These are phyloP conservation scores for Drosophila murphyi DNA, from an alignment of 1,140 invertebrate genomes.

Conservation along the genomic window DNA sequence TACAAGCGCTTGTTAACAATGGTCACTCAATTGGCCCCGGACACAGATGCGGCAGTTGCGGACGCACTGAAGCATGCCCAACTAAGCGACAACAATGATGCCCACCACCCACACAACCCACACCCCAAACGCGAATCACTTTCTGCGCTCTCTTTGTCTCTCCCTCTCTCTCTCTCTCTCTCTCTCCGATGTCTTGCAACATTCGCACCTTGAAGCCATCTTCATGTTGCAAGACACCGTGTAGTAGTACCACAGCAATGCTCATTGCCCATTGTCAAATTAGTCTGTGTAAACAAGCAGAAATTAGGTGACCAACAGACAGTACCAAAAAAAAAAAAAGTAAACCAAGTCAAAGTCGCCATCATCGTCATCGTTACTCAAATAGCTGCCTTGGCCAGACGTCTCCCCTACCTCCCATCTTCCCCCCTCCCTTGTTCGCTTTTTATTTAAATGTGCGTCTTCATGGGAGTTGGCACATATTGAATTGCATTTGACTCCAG, in stretches of 20 bases:
- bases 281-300: slow-evolving; percentile 66
- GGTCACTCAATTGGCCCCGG: slow-evolving; percentile 69
- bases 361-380: slow-evolving; percentile 15
- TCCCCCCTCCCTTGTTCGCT: not conserved
- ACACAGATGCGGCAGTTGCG: slow-evolving; percentile 53
- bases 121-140: slow-evolving; percentile 27
- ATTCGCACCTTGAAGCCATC: slow-evolving; percentile 56
- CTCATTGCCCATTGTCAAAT: slow-evolving; percentile 71
- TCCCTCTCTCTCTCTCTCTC: slow-evolving; percentile 2
- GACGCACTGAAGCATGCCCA: slow-evolving; percentile 66
- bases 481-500: slow-evolving; percentile 16
- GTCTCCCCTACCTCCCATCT: not conserved
- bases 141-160: slow-evolving; percentile 17
- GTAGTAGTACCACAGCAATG: slow-evolving; percentile 19
- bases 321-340: slow-evolving; percentile 30
- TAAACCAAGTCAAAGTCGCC: slow-evolving; percentile 75
- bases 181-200: slow-evolving; percentile 57
- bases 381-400: slow-evolving; percentile 26
- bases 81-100: slow-evolving; percentile 80
- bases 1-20: slow-evolving; percentile 74
- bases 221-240: slow-evolving; percentile 61
- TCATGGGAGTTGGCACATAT: slow-evolving; percentile 38
- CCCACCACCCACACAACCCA: slow-evolving; percentile 20
- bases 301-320: slow-evolving; percentile 69
- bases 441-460: slow-evolving; percentile 39